Conservation (phyloP, 2,797 vertebrate species). For the Delichon dasypus region DNA sequence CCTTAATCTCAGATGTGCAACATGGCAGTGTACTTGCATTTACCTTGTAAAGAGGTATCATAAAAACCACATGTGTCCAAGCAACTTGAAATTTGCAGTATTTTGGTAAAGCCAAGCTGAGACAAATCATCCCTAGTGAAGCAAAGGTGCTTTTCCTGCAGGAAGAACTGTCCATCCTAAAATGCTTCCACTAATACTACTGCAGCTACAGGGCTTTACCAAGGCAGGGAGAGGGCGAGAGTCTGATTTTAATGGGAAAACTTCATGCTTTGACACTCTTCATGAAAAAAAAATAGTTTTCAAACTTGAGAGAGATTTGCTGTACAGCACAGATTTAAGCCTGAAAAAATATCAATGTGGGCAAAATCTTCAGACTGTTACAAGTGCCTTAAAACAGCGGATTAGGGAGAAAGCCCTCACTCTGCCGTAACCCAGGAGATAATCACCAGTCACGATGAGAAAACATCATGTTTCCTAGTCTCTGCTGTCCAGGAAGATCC, state of each 20-base stretch:
- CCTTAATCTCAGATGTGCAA: neutral
- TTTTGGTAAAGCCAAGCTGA: neutral
- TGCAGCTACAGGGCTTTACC: neutral
- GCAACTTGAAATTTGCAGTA: neutral
- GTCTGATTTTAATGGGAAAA: slow-evolving; percentile 29
- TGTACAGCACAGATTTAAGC: slow-evolving; percentile 25
- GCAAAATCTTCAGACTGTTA: slow-evolving; percentile 27
- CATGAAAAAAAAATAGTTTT: slow-evolving; percentile 11
- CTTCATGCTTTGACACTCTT: slow-evolving; percentile 29
- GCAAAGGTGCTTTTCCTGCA: neutral
- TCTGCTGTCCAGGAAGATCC: neutral
- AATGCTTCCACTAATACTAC: neutral
- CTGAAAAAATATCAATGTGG: slow-evolving; percentile 2
- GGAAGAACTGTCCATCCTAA: neutral
- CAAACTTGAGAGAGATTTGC: slow-evolving; percentile 38
- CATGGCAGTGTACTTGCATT: neutral
- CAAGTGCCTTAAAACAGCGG: slow-evolving; percentile 36
- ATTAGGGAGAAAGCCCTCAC: slow-evolving; percentile 17
- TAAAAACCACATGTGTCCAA: neutral
- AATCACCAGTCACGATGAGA: neutral
- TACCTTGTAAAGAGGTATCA: neutral
- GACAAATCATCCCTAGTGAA: neutral
- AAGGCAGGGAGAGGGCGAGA: neutral
- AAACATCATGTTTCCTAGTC: neutral
- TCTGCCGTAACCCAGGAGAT: neutral